These are phyloP conservation scores for Drosophila nigritarsus DNA, from an alignment of 2,888 invertebrate species.

Conservation along the genomic window DNA sequence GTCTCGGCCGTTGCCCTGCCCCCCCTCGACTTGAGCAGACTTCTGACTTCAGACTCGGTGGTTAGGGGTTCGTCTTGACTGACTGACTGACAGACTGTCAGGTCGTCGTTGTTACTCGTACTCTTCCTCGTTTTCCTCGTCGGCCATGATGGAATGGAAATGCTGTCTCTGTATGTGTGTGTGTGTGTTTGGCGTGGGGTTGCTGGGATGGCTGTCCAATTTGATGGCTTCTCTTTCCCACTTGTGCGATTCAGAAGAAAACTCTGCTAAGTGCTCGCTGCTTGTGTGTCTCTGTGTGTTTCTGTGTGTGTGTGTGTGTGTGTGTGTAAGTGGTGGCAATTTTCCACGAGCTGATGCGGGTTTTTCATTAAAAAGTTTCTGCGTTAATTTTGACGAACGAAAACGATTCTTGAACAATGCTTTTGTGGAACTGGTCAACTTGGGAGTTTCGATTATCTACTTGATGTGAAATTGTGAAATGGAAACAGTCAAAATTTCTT, in stretches of 20 bases:
- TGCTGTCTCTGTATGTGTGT: constrained; percentile 29
- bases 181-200: constrained; percentile 42
- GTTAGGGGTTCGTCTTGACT: constrained; percentile 53
- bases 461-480: constrained; percentile 30
- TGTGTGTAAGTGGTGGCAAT: constrained; percentile 44
- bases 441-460: constrained; percentile 59
- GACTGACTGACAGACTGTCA: constrained; percentile 67
- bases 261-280: constrained; percentile 57
- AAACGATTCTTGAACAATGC: constrained; percentile 64
- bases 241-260: constrained; percentile 46
- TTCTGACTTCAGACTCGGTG: constrained; percentile 3
- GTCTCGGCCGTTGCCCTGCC: constrained; percentile 50
- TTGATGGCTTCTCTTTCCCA: constrained; percentile 47
- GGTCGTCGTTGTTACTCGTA: constrained; percentile 35
- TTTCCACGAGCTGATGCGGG: constrained; percentile 65
- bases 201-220: constrained; percentile 43
- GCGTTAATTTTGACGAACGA: constrained; percentile 76
- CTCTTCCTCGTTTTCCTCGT: constrained; percentile 41
- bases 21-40: constrained; percentile 14
- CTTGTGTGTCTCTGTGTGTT: constrained; percentile 12
- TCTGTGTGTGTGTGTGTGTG: constrained; percentile 7
- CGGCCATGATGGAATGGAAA: constrained; percentile 78
- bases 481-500: constrained; percentile 15
- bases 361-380: constrained; percentile 80
- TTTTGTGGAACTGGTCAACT: constrained; percentile 46